Evolutionary conservation across 1,140 invertebrate genomes (phyloP), one percentile per base, ranked within the genome.

Genomic region (Drosophila oshimai): DNA sequence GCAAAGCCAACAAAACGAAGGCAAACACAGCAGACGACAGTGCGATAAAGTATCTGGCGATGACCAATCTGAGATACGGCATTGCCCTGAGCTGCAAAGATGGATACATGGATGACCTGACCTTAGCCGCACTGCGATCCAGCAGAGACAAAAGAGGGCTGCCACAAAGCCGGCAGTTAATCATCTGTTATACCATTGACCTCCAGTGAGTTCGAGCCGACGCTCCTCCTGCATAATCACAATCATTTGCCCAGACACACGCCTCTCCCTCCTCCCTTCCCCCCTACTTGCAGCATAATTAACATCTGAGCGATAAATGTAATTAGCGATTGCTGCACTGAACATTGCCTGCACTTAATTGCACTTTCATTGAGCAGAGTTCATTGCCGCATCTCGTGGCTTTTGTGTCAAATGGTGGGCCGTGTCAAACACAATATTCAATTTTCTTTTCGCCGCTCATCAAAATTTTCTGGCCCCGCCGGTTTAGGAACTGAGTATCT

Each of bases 241-340:
- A 62, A 61, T 45, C 37, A 62, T 12, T 3, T 10, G 31, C 15
- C 9, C 17, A 28, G 17, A 24, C 54, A 60, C 31, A 6, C 33
- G 12, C 12, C 37, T 10, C 12, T 17, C 15, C 15, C 45, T 37
- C 7, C 42, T 20, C 29, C 55, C 57, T 74, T 37, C 74, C 39
- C n/a, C n/a, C n/a, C n/a, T n/a, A n/a, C n/a, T n/a, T n/a, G 42
- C 61, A 58, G 67, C 55, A 78, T 83, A 83, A 83, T 83, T 83
- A 83, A 83, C 78, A 83, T 83, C 53, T 83, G 73, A 83, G 61
- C 73, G 78, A 83, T 83, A 83, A 83, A 83, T 83, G 78, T 44
- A 83, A 83, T 83, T 83, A 83, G 78, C 74, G 73, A 61, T 68
- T 75, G 68, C 70, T n/a, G n/a, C n/a, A n/a, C n/a, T n/a, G 60